These are phyloP conservation scores for Cephalopachus bancanus DNA, from an alignment of 2,797 vertebrate species.

Conservation along the genomic window DNA sequence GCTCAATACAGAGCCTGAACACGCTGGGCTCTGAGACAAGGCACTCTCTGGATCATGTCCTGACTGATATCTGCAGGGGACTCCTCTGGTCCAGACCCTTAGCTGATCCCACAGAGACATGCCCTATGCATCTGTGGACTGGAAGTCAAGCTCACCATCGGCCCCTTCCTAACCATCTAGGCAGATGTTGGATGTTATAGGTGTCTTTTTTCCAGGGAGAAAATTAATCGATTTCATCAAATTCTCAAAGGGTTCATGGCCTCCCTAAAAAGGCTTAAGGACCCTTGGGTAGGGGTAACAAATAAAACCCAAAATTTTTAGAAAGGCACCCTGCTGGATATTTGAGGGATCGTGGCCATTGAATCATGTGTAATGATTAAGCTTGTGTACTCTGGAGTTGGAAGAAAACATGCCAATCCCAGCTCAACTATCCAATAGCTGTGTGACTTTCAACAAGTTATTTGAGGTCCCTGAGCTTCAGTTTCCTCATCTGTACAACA, in stretches of 20 bases:
- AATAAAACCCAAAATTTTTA: neutral
- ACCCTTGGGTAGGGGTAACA: neutral
- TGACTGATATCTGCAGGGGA: rapidly evolving
- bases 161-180: neutral
- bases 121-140: rapidly evolving
- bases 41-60: neutral
- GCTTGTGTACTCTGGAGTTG: too few relatives aligned
- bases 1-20: neutral
- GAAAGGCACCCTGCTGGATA: neutral
- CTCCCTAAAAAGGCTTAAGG: too few relatives aligned
- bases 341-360: neutral
- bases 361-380: neutral
- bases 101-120: rapidly evolving
- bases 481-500: neutral
- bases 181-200: rapidly evolving
- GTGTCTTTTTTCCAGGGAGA: neutral
- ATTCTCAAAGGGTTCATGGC: neutral
- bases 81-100: neutral
- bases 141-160: rapidly evolving
- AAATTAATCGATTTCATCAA: neutral
- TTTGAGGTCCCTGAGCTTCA: neutral
- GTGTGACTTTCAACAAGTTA: neutral
- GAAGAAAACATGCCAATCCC: neutral
- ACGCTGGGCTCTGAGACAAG: neutral
- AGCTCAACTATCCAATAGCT: neutral